Evolutionary conservation across 2,797 vertebrate species (phyloP), one percentile per base, ranked within the genome.

Genomic region (Bovichtus diacanthus): DNA sequence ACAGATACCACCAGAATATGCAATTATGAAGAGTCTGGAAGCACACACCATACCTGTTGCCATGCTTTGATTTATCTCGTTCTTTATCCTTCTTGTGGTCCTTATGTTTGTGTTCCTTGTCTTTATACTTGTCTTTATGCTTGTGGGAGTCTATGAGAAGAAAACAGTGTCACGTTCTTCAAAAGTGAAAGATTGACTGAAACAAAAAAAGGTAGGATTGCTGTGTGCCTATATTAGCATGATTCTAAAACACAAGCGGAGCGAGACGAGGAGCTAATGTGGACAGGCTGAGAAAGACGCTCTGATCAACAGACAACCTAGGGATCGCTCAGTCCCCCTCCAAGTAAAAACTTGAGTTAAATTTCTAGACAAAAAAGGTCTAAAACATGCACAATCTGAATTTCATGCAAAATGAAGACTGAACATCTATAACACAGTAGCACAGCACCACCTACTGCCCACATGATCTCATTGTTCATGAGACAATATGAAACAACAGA

Each of bases 21-120:
- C 7, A 56, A 56, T 39, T 27, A 9, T 27, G 3, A 59, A 41
- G 6, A 51, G n/a, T 27, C 8, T 44, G 9, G 15, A 70, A 29
- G 19, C 46, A 55, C 23, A 62, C 8, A 55, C 36, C 66, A 66
- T 96, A 99, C 98, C 97, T 97, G 95, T 97, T 98, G 92, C 96
- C 96, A 94, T 98, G 96, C 92, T 98, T 99, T 62, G 96, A 96
- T 91, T 97, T 99, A 88, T 98, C 97, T 69, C 97, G 95, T 71
- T 98, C 98, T 89, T 97, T 98, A 88, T 99, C 98, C 91, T 98
- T 99, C 91, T 97, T 99, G 94, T 98, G 97, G 92, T 99, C 98
- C 96, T 99, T 99, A 82, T 98, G 98, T 94, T 97, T 97, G 91
- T 98, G 97, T 92, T 99, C 98, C 95, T 97, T 98, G 74, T 98